Conservation (phyloP, 2,113 vertebrate species). For the Colistium nudipinnis region DNA sequence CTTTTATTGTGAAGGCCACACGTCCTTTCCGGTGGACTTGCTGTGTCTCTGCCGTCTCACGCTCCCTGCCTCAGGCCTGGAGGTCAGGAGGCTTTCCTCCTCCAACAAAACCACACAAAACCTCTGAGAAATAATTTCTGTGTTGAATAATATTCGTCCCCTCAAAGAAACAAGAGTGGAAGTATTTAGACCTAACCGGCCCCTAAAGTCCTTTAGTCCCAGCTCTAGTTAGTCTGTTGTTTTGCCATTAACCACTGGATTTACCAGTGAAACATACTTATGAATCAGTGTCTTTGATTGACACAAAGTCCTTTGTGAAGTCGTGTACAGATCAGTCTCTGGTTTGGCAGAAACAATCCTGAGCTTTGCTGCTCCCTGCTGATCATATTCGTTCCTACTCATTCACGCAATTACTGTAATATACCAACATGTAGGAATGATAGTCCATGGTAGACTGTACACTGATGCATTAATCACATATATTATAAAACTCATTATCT, state of each 20-base stretch:
- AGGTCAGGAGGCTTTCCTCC: not conserved
- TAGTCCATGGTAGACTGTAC: not conserved
- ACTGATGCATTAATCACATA: not conserved
- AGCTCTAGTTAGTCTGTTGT: not conserved
- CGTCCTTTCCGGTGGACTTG: not conserved
- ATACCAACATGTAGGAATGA: not conserved
- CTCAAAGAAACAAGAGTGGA: not conserved
- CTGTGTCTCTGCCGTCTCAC: too few species aligned
- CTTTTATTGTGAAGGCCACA: conserved; percentile 61
- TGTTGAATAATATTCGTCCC: conserved; percentile 49
- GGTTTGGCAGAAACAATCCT: not conserved
- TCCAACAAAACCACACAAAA: conserved; percentile 17
- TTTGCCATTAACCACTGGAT: not conserved
- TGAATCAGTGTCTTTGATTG: not conserved
- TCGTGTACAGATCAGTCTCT: not conserved
- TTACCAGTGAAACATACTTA: fast-evolving
- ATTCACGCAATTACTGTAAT: too few species aligned
- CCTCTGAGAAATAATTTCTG: conserved; percentile 56
- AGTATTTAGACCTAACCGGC: too few species aligned
- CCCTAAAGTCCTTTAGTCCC: too few species aligned
- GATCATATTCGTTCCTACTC: not conserved
- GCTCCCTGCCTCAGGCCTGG: too few species aligned
- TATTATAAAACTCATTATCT: too few species aligned
- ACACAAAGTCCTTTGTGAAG: not conserved
- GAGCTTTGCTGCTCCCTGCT: conserved; percentile 55